Percentiles rank a stretch among this genome's conserved stretches.
These are phyloP conservation scores for Vollenhovia emeryi DNA, from an alignment of 1,140 invertebrate genomes.

Conservation along the genomic window DNA sequence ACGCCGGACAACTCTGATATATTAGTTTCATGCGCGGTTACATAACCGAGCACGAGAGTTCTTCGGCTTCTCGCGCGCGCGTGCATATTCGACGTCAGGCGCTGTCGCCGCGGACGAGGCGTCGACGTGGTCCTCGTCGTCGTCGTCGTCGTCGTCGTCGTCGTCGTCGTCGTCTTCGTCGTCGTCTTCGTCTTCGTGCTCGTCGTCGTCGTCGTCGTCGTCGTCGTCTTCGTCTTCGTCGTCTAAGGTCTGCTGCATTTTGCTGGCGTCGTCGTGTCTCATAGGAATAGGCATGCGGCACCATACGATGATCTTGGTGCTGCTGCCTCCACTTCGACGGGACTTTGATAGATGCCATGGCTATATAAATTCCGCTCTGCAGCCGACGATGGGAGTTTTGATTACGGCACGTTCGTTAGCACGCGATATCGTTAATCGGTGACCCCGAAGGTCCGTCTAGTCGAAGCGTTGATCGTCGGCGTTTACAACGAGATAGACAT, in stretches of 20 bases:
- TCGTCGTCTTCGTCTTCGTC: constrained; percentile 16
- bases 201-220: not conserved
- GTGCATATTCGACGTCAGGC: constrained; percentile 76
- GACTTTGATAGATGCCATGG: constrained; percentile 14
- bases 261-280: constrained; percentile 58
- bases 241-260: constrained; percentile 30
- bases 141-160: constrained; percentile 27
- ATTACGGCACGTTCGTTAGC: constrained; percentile 11
- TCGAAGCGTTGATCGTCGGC: not conserved
- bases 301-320: constrained; percentile 37
- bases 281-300: constrained; percentile 22
- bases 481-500: not conserved
- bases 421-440: not conserved
- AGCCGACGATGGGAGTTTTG: constrained; percentile 1
- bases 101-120: constrained; percentile 73
- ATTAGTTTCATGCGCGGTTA: constrained; percentile 80
- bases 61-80: constrained; percentile 59
- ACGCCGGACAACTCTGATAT: constrained; percentile 76
- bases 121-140: constrained; percentile 67
- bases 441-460: not conserved
- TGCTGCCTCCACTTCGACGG: not conserved
- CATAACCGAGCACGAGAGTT: constrained; percentile 76
- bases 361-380: not conserved
- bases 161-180: constrained; percentile 63
- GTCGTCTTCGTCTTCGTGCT: constrained; percentile 24